Percentiles rank a stretch among this genome's conserved stretches.
These are phyloP conservation scores for Archaeoteleia sp. DNA, from an alignment of 2,888 invertebrate genomes.

Conservation along the genomic window DNA sequence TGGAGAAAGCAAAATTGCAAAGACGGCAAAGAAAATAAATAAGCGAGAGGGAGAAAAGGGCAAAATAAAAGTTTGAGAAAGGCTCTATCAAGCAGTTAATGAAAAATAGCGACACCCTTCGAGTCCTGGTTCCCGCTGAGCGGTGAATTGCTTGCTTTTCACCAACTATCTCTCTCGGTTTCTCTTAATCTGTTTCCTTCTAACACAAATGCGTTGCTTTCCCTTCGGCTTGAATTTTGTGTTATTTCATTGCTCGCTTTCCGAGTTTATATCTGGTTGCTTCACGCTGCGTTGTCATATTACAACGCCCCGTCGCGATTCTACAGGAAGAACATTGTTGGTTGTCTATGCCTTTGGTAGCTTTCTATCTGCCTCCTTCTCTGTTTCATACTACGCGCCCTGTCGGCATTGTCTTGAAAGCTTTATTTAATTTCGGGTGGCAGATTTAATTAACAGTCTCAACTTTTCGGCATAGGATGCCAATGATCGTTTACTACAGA, in stretches of 20 bases:
- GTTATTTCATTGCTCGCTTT: conserved; percentile 62
- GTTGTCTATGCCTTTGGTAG: conserved; percentile 17
- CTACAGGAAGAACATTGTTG: conserved; percentile 10
- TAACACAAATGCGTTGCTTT: conserved; percentile 39
- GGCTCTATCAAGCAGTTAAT: conserved; percentile 69
- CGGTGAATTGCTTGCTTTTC: conserved; percentile 64
- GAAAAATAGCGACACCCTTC: conserved; percentile 70
- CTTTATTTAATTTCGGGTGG: conserved; percentile 51
- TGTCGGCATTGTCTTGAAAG: conserved; percentile 30
- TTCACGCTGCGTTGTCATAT: conserved; percentile 69
- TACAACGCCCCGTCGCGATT: conserved; percentile 56
- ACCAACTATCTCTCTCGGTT: conserved; percentile 19
- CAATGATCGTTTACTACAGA: no score
- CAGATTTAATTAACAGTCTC: conserved; percentile 57
- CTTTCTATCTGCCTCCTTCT: conserved; percentile 1
- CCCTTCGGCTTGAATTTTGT: conserved; percentile 57
- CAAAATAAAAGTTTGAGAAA: conserved; percentile 59
- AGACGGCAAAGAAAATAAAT: no score
- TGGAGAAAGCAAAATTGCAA: no score
- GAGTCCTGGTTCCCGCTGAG: conserved; percentile 63
- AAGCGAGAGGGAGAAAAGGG: conserved; percentile 20
- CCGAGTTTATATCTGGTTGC: conserved; percentile 63
- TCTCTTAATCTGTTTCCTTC: conserved; percentile 31
- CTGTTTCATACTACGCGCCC: conserved; percentile 6
- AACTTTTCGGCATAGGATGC: not conserved